Conservation (phyloP, 2,888 invertebrate genomes). For the Agrotis exclamationis region DNA sequence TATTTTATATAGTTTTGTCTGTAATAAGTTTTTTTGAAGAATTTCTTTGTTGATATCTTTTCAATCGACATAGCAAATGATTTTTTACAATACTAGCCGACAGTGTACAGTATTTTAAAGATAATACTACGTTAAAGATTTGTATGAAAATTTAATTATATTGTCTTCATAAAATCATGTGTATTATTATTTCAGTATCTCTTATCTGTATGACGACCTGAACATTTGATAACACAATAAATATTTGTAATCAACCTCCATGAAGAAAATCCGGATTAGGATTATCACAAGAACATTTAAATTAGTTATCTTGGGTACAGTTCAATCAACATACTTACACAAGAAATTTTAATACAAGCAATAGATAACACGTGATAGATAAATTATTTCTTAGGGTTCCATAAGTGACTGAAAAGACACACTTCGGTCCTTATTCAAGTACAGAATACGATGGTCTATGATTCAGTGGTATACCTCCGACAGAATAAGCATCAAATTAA, state of each 20-base stretch:
- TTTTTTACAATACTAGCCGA: conserved; percentile 82
- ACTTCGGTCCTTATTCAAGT: neutral
- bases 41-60: conserved; percentile 63
- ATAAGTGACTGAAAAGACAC: neutral
- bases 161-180: conserved; percentile 89
- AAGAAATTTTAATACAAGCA: conserved; percentile 16
- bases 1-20: conserved; percentile 46
- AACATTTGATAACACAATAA: neutral
- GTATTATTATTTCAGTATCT: conserved; percentile 75
- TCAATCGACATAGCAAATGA: conserved; percentile 77
- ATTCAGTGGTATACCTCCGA: neutral
- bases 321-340: conserved; percentile 13
- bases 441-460: neutral
- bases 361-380: conserved; percentile 26
- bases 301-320: conserved; percentile 26
- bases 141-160: conserved; percentile 95
- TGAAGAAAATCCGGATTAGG: conserved; percentile 37
- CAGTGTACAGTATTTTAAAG: conserved; percentile 95
- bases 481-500: neutral
- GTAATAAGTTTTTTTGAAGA: conserved; percentile 78
- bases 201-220: conserved; percentile 29
- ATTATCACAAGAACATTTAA: conserved; percentile 29
- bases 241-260: conserved; percentile 12
- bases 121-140: conserved; percentile 95
- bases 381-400: conserved; percentile 19